phyloP scores from a whole-genome alignment of 2,888 invertebrate species.

The Pseudococcus jackbeardsleyi region DNA sequence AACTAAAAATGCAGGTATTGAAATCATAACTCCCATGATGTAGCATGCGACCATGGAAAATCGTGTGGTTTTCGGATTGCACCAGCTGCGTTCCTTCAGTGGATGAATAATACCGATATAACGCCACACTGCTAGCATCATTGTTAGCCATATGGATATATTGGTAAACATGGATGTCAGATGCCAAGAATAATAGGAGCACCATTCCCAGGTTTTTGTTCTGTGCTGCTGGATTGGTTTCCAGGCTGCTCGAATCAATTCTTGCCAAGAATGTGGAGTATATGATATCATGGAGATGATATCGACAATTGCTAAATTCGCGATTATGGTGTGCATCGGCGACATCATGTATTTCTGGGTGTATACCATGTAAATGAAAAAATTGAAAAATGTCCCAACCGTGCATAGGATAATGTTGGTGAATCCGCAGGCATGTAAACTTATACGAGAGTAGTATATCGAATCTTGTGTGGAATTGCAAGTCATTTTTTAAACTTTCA shows the following conservation, averaged over 20 bases:
- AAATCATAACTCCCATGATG: constrained; percentile 84
- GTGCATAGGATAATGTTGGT: constrained; percentile 88
- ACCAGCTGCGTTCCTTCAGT: constrained; percentile 1
- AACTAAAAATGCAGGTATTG: constrained; percentile 85
- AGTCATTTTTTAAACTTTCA: background rate
- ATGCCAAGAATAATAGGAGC: constrained; percentile 89
- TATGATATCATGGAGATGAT: constrained; percentile 94
- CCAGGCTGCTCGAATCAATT: constrained; percentile 68
- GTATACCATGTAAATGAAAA: constrained; percentile 89
- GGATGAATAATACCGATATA: constrained; percentile 27
- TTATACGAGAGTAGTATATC: background rate
- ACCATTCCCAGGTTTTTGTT: constrained; percentile 80
- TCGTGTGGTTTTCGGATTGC: constrained; percentile 74
- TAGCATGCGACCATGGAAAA: constrained; percentile 84
- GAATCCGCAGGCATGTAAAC: constrained; percentile 81
- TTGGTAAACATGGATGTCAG: constrained; percentile 86
- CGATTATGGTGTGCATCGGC: constrained; percentile 91
- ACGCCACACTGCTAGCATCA: constrained; percentile 92
- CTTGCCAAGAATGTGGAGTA: constrained; percentile 88
- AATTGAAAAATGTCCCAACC: constrained; percentile 90
- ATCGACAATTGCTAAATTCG: constrained; percentile 92
- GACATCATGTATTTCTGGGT: constrained; percentile 91
- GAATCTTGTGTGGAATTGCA: background rate
- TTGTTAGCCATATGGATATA: constrained; percentile 92
- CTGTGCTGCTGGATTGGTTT: background rate